These are phyloP conservation scores for Polydrusus tereticollis DNA, from an alignment of 2,888 invertebrate genomes.

Conservation along the genomic window DNA sequence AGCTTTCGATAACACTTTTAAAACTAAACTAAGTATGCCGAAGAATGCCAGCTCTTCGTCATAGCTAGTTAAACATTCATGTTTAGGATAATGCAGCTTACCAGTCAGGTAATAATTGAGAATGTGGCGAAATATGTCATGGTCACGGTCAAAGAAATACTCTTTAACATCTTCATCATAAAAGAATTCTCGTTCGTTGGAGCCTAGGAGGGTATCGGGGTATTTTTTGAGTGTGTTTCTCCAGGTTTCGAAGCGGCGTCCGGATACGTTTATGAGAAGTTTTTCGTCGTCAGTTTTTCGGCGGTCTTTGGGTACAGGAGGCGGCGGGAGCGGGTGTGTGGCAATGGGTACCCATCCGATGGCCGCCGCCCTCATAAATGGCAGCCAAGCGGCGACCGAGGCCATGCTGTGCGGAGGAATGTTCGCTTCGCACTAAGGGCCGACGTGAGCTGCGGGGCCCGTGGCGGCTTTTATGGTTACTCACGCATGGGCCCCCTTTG, in stretches of 20 bases:
- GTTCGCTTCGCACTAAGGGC: slow-evolving; percentile 59
- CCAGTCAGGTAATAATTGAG: slow-evolving; percentile 99
- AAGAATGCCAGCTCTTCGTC: slow-evolving; percentile 99
- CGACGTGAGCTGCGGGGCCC: no score
- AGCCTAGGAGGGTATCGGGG: slow-evolving; percentile 97
- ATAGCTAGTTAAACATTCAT: slow-evolving; percentile 98
- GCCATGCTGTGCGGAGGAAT: slow-evolving; percentile 57
- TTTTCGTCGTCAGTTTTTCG: slow-evolving; percentile 97
- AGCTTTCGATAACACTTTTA: no score
- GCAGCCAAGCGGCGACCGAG: no score
- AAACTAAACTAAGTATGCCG: slow-evolving; percentile 95
- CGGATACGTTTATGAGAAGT: slow-evolving; percentile 97
- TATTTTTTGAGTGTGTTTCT: slow-evolving; percentile 98
- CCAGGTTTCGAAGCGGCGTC: slow-evolving; percentile 98
- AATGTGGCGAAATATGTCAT: slow-evolving; percentile 95
- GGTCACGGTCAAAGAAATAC: slow-evolving; percentile 99
- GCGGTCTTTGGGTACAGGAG: slow-evolving; percentile 92
- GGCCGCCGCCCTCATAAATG: no score
- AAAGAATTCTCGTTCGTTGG: slow-evolving; percentile 98
- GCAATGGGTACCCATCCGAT: slow-evolving; percentile 90
- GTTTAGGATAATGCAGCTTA: slow-evolving; percentile 98
- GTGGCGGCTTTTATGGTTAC: no score
- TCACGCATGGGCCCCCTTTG: slow-evolving; percentile 29
- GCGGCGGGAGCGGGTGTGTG: slow-evolving; percentile 96
- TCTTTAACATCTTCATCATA: slow-evolving; percentile 98